Base-by-base conservation (phyloP, 2,888 invertebrate species). In the Amphipyra tragopoginis region DNA sequence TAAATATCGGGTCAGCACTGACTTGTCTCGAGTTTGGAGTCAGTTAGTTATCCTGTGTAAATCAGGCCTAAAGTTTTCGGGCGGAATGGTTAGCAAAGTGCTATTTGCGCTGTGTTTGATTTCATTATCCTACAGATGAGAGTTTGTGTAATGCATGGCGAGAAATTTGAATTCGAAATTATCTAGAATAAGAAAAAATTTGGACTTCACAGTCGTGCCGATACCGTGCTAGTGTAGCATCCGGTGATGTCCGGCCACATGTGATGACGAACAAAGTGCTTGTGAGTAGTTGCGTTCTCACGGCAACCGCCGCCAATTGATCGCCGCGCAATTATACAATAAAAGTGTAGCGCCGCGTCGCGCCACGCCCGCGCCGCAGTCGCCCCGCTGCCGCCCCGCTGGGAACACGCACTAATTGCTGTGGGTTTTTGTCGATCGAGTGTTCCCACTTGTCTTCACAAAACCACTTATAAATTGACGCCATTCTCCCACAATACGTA, bases 271-370 rank as follows among this genome's bases (percentile, higher is more conserved):
- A 6, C 11, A 14, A 2, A 13, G n/a, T 29, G 47, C 2, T 48
- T 43, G 9, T 45, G 21, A 43, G 9, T 14, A 5, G 61, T 14
- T 21, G 10, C 21, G 33, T 65, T 76, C 74, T 64, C 77, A 76
- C 79, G 72, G 50, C 62, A 65, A 63, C 48, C 70, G 48, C 70
- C 82, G 72, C 58, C 87, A 87, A 86, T 87, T 88, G 87, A 88
- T 88, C 77, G 81, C 76, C 60, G 77, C 71, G 77, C 88, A 90
- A 92, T 92, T 92, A 92, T 85, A 87, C 89, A 91, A 92, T 92
- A 39, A 69, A 50, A 26, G 33, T 45, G 53, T 53, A 42, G 48
- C 54, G 33, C 44, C 66, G 59, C 67, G 21, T 21, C 21, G 45
- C 64, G 51, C 55, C 43, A 49, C 52, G 34, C 33, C 38, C 38